Evolutionary conservation across 2,888 invertebrate genomes (phyloP).

Genomic region (Tinea trinotella): DNA sequence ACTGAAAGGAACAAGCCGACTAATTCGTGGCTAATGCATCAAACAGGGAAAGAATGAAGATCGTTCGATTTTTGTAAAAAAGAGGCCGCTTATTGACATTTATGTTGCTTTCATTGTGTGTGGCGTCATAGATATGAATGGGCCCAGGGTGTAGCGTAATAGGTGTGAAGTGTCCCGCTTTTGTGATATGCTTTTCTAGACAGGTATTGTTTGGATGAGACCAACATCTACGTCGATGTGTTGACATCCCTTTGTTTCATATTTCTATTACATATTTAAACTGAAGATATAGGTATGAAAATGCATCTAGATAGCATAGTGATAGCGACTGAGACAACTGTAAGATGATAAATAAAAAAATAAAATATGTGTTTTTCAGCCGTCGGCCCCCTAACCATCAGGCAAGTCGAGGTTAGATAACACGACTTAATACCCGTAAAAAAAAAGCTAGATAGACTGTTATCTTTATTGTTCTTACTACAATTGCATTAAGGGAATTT

Average conservation of each 20-base stretch:
- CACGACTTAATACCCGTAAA: no score
- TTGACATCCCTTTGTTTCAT: background rate
- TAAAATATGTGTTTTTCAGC: no score
- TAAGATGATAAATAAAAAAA: no score
- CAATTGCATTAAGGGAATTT: no score
- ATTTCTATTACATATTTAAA: no score
- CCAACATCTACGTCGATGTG: background rate
- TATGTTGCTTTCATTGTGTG: slow-evolving; percentile 61
- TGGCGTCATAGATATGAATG: slow-evolving; percentile 62
- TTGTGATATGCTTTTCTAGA: slow-evolving; percentile 45
- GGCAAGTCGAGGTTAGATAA: no score
- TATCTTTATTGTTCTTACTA: no score
- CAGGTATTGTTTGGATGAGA: slow-evolving; percentile 36
- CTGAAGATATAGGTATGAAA: no score
- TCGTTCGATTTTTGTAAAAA: slow-evolving; percentile 41
- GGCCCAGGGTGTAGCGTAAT: slow-evolving; percentile 56
- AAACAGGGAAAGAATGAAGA: slow-evolving; percentile 45
- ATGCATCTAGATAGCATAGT: no score
- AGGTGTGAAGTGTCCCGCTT: slow-evolving; percentile 64
- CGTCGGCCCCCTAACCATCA: no score
- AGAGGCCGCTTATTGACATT: slow-evolving; percentile 42
- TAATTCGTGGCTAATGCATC: slow-evolving; percentile 69
- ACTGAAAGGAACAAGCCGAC: slow-evolving; percentile 51
- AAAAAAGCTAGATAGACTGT: no score
- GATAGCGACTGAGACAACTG: no score